phyloP scores from a whole-genome alignment of 2,888 invertebrate genomes.

The Suillia variegata region DNA sequence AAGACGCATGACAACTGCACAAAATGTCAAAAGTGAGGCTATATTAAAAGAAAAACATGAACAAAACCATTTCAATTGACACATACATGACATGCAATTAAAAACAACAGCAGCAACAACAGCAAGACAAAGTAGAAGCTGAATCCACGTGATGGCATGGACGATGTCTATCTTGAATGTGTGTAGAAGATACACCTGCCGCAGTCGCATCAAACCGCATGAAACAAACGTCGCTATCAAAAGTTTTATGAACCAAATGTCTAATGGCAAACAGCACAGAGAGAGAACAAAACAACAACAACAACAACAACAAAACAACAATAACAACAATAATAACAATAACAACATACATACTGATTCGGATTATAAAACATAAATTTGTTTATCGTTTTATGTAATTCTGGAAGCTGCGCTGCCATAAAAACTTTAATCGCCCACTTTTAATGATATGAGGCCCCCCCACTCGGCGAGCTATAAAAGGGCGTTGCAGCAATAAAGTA shows the following conservation, averaged over 20 bases:
- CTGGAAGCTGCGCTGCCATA: not conserved
- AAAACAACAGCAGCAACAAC: not conserved
- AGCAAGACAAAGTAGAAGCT: not conserved
- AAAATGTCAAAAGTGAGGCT: not conserved
- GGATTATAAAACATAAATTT: not conserved
- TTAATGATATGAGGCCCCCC: not conserved
- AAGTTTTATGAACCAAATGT: not conserved
- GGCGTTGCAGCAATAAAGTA: not conserved
- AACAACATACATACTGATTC: not conserved
- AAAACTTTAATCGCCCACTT: not conserved
- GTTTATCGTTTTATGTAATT: not conserved
- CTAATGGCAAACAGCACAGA: too few relatives aligned
- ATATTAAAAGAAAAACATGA: not conserved
- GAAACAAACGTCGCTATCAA: not conserved
- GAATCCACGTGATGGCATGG: not conserved
- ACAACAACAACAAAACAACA: too few relatives aligned
- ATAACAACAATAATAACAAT: not conserved
- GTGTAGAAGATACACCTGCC: not conserved
- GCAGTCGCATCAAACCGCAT: not conserved
- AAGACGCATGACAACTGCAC: not conserved
- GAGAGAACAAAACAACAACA: too few relatives aligned
- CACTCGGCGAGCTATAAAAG: not conserved
- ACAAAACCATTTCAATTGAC: not conserved
- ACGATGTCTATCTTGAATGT: too few relatives aligned
- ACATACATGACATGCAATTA: conserved; percentile 1